Evolutionary conservation across 1,140 invertebrate genomes (phyloP), one percentile per base, ranked within the genome.

Genomic region (Drosophila tropicalis): DNA sequence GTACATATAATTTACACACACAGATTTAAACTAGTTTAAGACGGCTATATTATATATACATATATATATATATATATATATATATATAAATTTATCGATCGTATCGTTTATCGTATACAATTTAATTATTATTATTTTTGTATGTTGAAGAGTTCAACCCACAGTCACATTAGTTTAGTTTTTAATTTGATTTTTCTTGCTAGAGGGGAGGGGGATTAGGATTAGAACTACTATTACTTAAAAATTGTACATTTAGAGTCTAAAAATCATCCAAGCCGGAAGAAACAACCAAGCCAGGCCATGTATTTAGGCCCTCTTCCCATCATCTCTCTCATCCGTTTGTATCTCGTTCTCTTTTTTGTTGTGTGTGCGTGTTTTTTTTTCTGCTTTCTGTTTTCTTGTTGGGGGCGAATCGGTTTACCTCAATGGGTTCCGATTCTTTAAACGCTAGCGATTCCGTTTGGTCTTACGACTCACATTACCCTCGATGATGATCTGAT

Each of bases 381-480:
- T 25, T 25, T 25, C 4, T 25, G 2, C 4, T 25, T 25, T 25
- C 2, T 3, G 3, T 29, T 5, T 5, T 29, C 0, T 29, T 29
- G 29, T 29, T 6, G 56, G 13, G 76, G 41, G 51, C 76, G 86
- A 91, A 91, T 91, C 90, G 90, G 90, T 91, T 90, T 82, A 91
- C 90, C 90, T 82, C 81, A 85, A 54, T 10, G 81, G 90, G 90
- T 91, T 90, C 90, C 90, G 90, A 91, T 90, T 91, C 90, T 78
- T 91, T 81, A 91, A 91, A 90, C 90, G 91, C 84, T 92, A 92
- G 91, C 91, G 91, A 91, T 86, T 92, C 72, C 91, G 62, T 78
- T 92, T 92, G 19, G 90, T 91, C 65, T 92, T 91, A 70, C 91
- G 90, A 78, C 90, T 92, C 63, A 92, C 91, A 81, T 92, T 92